Evolutionary conservation across 2,888 invertebrate species (phyloP).

Genomic region (Petrolisthes cinctipes): DNA sequence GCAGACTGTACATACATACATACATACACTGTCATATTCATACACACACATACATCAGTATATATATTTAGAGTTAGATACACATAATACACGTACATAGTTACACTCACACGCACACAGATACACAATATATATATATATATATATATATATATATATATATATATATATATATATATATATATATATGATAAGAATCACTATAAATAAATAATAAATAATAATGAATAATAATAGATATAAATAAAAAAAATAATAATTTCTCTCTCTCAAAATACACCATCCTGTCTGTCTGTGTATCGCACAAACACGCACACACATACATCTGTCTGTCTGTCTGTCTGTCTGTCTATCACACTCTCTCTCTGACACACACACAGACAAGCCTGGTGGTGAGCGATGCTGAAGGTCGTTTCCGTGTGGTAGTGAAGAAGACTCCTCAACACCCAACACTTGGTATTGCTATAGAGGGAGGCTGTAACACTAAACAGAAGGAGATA

Average conservation of each 20-base stretch:
- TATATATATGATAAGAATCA: not conserved
- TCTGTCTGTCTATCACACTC: conserved; percentile 7
- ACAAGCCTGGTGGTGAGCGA: conserved; percentile 64
- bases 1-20: too few relatives aligned
- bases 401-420: conserved; percentile 73
- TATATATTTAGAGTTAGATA: too few relatives aligned
- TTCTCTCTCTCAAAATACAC: not conserved
- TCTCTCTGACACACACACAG: conserved; percentile 21
- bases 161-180: not conserved
- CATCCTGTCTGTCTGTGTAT: not conserved
- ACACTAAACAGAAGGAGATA: conserved; percentile 93
- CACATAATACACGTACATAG: too few relatives aligned
- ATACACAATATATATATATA: conserved; percentile 4
- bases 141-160: not conserved
- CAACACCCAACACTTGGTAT: conserved; percentile 86
- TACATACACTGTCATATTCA: too few relatives aligned
- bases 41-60: too few relatives aligned
- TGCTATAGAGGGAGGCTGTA: conserved; percentile 96
- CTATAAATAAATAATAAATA: not conserved
- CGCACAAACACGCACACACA: not conserved
- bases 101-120: not conserved
- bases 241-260: conserved; percentile 1
- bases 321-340: not conserved
- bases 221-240: not conserved
- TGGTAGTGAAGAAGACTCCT: conserved; percentile 92